These are phyloP conservation scores for Cyprinodon diabolis DNA, from an alignment of 2,797 vertebrate genomes.

Conservation along the genomic window DNA sequence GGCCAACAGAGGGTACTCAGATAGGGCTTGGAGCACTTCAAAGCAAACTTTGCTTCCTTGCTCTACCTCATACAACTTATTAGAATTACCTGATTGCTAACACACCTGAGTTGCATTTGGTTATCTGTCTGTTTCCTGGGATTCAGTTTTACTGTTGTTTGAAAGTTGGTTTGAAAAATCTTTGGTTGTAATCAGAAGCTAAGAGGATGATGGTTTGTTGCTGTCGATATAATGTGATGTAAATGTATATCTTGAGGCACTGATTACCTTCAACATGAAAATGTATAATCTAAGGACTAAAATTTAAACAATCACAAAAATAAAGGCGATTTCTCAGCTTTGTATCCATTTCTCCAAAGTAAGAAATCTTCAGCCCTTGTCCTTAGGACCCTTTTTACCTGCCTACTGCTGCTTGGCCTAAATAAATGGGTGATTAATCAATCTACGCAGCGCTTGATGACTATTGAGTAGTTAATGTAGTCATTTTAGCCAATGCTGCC, in stretches of 20 bases:
- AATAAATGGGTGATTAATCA: no score
- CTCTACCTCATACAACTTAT: slow-evolving; percentile 64
- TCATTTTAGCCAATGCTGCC: no score
- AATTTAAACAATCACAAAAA: background rate
- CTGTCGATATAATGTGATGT: background rate
- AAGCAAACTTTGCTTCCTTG: slow-evolving; percentile 59
- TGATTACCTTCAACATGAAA: background rate
- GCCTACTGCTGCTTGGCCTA: no score
- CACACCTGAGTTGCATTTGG: slow-evolving; percentile 53
- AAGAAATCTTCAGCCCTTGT: no score
- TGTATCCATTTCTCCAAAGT: background rate
- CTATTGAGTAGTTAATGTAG: no score
- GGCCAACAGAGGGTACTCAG: slow-evolving; percentile 44
- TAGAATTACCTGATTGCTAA: slow-evolving; percentile 63
- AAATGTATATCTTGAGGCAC: background rate
- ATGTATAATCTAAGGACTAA: background rate
- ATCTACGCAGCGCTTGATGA: no score
- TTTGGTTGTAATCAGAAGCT: background rate
- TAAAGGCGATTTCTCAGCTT: background rate
- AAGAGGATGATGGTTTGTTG: background rate
- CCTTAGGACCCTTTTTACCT: no score
- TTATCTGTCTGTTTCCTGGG: slow-evolving; percentile 60
- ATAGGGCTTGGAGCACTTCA: slow-evolving; percentile 64
- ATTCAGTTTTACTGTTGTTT: background rate
- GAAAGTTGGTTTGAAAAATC: background rate